Conservation (phyloP, 2,113 vertebrate species). For the Arothron firmamentum region DNA sequence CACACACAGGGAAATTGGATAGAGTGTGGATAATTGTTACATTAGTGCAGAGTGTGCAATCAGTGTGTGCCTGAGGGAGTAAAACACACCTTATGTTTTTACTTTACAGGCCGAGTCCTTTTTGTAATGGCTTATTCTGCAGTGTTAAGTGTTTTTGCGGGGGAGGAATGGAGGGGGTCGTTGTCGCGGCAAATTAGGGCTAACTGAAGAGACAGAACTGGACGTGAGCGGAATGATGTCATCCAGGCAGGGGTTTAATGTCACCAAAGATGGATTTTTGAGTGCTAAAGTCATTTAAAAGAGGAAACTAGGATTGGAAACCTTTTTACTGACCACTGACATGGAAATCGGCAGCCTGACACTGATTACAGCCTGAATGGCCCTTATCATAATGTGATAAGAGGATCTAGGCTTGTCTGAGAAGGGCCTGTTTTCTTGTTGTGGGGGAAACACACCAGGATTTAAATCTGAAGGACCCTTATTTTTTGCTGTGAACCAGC, state of each 20-base stretch:
- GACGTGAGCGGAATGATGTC: conserved; percentile 10
- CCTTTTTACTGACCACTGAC: too few species aligned
- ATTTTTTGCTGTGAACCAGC: background rate
- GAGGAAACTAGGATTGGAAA: background rate
- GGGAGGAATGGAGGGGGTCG: conserved; percentile 4
- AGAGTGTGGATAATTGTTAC: conserved; percentile 54
- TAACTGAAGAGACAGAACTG: conserved; percentile 2
- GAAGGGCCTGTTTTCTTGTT: too few species aligned
- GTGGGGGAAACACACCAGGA: background rate
- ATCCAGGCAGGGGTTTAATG: background rate
- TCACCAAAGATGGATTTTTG: background rate
- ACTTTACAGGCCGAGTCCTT: conserved; percentile 25
- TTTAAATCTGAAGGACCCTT: background rate
- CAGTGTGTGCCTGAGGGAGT: conserved; percentile 39
- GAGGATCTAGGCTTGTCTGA: too few species aligned
- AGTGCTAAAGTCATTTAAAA: conserved; percentile 1
- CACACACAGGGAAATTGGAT: conserved; percentile 48
- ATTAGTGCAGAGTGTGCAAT: conserved; percentile 60
- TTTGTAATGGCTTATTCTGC: conserved; percentile 23
- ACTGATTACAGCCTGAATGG: too few species aligned
- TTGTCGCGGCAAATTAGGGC: conserved; percentile 27
- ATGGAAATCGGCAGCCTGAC: background rate
- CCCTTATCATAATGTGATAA: background rate
- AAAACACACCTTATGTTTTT: conserved; percentile 53
- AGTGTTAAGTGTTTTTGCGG: conserved; percentile 27